Conservation (phyloP, 1,140 invertebrate genomes). For the Heliconius melpomene region DNA sequence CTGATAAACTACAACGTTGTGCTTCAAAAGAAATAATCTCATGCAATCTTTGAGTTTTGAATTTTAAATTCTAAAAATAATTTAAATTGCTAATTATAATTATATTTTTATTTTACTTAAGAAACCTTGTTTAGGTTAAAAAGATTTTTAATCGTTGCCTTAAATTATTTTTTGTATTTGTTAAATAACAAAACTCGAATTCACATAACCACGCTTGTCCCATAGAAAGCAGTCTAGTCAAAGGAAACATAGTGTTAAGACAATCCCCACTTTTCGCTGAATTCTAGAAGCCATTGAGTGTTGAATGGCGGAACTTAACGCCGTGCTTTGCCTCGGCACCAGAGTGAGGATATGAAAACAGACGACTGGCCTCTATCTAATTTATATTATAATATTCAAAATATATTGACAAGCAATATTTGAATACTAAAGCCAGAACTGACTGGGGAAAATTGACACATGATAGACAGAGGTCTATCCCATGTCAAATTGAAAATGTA, state of each 20-base stretch:
- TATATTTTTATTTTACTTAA: not conserved
- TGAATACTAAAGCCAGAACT: not conserved
- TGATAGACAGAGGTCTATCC: slow-evolving; percentile 48
- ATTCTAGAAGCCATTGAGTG: no score
- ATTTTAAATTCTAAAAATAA: not conserved
- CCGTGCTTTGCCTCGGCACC: no score
- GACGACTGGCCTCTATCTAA: no score
- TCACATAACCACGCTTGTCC: no score
- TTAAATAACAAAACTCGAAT: no score
- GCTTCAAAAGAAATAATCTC: slow-evolving; percentile 29
- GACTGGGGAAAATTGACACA: slow-evolving; percentile 43
- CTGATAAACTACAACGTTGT: slow-evolving; percentile 35
- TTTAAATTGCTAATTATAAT: not conserved
- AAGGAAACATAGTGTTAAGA: no score
- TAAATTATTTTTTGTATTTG: no score
- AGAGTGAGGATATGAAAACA: no score
- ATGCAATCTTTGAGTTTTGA: slow-evolving; percentile 8
- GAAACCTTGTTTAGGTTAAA: not conserved
- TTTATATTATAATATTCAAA: not conserved
- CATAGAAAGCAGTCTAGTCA: no score
- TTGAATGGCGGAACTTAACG: no score
- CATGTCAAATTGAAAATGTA: slow-evolving; percentile 41
- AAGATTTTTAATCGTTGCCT: not conserved
- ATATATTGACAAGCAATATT: not conserved
- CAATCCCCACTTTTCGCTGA: no score